Base-by-base conservation (phyloP, 2,888 invertebrate genomes). In the Tholera decimalis region DNA sequence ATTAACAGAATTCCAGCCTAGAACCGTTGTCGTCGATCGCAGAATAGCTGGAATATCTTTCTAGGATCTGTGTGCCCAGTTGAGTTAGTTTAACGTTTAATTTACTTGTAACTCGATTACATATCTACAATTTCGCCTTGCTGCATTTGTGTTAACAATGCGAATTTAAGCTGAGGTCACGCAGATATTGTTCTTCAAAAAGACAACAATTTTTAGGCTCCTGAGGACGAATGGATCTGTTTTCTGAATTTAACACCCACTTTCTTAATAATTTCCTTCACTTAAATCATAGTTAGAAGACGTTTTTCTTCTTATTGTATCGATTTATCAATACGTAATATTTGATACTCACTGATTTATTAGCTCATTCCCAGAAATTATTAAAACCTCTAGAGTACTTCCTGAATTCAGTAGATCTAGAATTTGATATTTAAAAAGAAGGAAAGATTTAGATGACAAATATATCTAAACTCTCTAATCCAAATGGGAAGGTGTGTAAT, bases 21-120 rank as follows among this genome's bases (percentile, higher is more conserved):
- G 71, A 73, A 71, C 73, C 76, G 66, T 80, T 87, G 83, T 86
- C 86, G 80, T 86, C 85, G 84, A 86, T 87, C 82, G 80, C 69
- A 83, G 83, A 88, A 92, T 92, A 88, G 79, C 86, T 88, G 85
- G 80, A 88, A 93, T 92, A 89, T 88, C 89, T 88, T 79, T 62
- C 60, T 54, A 53, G 59, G 57, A 70, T 66, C 79, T 63, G 58
- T 70, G 54, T 55, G 47, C 33, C 22, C 39, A 57, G 46, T 54
- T 64, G 58, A 54, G 47, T 28, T 18, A 53, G 53, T 43, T 73
- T 44, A 46, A 64, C 35, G 35, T 26, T 44, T 54, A 44, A 59
- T 70, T 76, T 53, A 59, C 24, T 44, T 56, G 30, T 11, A 11
- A 43, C 8, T 24, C 15, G 18, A 53, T n/a, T n/a, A n/a, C n/a